Conservation (phyloP, 2,888 invertebrate species). For the Eupithecia abbreviata region DNA sequence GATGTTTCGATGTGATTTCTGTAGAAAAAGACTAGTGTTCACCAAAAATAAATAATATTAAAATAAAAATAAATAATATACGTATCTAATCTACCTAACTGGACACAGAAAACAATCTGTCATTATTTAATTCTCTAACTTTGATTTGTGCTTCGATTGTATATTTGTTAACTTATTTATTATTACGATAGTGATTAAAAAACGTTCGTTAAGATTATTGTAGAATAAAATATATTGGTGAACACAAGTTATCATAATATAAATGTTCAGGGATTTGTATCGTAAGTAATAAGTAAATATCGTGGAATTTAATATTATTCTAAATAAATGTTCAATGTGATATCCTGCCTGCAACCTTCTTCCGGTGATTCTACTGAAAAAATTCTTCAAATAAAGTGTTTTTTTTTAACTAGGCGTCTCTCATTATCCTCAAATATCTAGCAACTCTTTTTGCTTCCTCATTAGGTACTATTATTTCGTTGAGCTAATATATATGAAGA, state of each 20-base stretch:
- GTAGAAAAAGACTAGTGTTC: conserved; percentile 8
- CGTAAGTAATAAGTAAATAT: conserved; percentile 47
- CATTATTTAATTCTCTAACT: neutral
- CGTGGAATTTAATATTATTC: conserved; percentile 55
- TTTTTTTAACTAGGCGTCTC: conserved; percentile 57
- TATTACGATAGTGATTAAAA: too few species aligned
- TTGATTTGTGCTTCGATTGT: neutral
- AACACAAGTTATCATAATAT: conserved; percentile 4
- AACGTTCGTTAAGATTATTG: neutral
- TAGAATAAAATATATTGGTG: neutral
- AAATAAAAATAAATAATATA: neutral
- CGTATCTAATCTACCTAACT: too few species aligned
- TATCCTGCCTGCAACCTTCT: conserved; percentile 80
- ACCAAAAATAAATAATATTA: neutral
- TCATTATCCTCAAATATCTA: neutral
- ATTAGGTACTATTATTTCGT: too few species aligned
- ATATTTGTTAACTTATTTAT: too few species aligned
- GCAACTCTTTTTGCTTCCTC: neutral
- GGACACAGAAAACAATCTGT: neutral
- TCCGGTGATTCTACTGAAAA: conserved; percentile 73
- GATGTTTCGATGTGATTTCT: conserved; percentile 7
- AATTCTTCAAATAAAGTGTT: conserved; percentile 72
- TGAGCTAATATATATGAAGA: too few species aligned
- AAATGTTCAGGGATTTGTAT: conserved; percentile 41
- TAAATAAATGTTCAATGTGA: conserved; percentile 80